Base-by-base conservation (phyloP, 1,140 invertebrate species). In the Episyrphus balteatus region DNA sequence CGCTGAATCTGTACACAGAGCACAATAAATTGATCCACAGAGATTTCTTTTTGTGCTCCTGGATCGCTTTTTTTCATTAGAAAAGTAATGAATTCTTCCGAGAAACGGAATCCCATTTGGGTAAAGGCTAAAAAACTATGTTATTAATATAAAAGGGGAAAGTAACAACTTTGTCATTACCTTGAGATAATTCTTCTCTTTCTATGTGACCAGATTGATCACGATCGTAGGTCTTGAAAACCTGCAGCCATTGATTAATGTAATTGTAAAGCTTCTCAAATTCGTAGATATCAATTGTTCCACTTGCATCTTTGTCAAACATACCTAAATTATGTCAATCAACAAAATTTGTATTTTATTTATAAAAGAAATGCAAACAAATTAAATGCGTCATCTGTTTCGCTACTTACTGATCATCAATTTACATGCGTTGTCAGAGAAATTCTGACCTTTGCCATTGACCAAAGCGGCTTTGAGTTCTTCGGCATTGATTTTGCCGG, bases 61-160 rank as follows among this genome's bases (percentile, higher is more conserved):
- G 76, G 61, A 69, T 83, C 79, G 60, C 79, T 81, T 68, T 83
- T 83, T 54, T 75, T 76, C 9, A 84, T 73, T 41, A 92, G 64
- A 51, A 83, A 81, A 44, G 76, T 75, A 12, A 86, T 77, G 59
- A 92, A 92, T 31, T 88, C 80, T 7, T 80, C 79, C 18, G 82
- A 77, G 49, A 94, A 82, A 37, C 81, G 75, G 58, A 89, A 94
- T n/a, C 89, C 90, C 89, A 93, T 92, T 73, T 87, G 83, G 19
- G 76, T 71, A 30, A 91, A 76, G 17, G 89, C 89, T 82, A 73
- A 59, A 68, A 73, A 41, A 41, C 38, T 33, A 7, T 44, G n/a
- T 13, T 14, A 43, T 43, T 43, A 12, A 9, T 17, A 9, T 18
- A 18, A 11, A 19, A 31, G n/a, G 5, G 26, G 8, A 44, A 31